Evolutionary conservation across 1,140 invertebrate genomes (phyloP), one percentile per base, ranked within the genome.

Genomic region (Mya arenaria): DNA sequence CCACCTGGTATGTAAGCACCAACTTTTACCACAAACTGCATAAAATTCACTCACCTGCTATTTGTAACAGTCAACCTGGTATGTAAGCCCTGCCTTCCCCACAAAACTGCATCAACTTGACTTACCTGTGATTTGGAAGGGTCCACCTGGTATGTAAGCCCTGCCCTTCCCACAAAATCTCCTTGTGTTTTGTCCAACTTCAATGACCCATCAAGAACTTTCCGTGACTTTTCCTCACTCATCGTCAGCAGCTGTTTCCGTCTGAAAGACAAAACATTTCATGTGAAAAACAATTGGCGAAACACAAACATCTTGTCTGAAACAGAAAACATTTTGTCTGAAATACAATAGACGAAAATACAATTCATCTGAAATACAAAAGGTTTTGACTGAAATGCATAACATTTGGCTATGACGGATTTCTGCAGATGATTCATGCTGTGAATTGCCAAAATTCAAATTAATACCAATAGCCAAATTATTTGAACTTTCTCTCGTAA

Each of bases 111-210:
- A n/a, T n/a, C n/a, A 19, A 60, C 15, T 13, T 0, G 10, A 48
- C 58, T 56, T 39, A 85, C 78, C 52, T 77, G 58, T 25, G 25
- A 30, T 30, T 84, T 86, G 37, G 65, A 55, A 52, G 52, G 25
- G 30, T 82, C 52, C 19, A 36, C 28, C 36, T 83, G 85, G 60
- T 89, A 88, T 13, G 81, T 74, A 17, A 90, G 79, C 4, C 85
- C 86, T 23, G 87, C 77, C 30, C 89, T 41, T 10, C 87, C 87
- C 2, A 88, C 85, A 86, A 88, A 86, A 48, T 90, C 89, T 48
- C 81, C 83, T 56, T 87, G 87, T 37, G 77, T 55, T 85, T 87
- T 88, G 25, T 85, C 82, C 23, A 69, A 44, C 37, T 86, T 83
- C 68, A 86, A 66, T 48, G 87, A 85, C 23, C 84, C 84, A 41